Evolutionary conservation across 2,888 invertebrate species (phyloP).

Genomic region (Microctonus aethiopoides): DNA sequence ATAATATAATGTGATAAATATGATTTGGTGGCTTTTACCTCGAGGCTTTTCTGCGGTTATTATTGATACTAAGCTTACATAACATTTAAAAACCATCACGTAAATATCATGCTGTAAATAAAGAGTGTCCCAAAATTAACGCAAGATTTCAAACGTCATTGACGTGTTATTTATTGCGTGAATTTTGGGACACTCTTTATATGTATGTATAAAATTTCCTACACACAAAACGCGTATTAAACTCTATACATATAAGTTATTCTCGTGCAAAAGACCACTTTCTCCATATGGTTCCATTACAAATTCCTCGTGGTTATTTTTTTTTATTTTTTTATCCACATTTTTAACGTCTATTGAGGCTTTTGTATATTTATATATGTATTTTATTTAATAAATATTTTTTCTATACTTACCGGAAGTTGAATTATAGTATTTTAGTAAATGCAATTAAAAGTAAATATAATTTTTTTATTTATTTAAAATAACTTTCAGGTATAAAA

Average conservation of each 20-base stretch:
- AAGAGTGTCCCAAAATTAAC: too few relatives aligned
- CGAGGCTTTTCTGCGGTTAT: constrained; percentile 52
- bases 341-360: neutral
- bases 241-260: constrained; percentile 25
- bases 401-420: neutral
- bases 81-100: constrained; percentile 46
- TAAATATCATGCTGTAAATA: too few relatives aligned
- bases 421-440: neutral
- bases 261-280: constrained; percentile 49
- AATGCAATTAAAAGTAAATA: neutral
- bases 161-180: too few relatives aligned
- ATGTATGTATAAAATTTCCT: neutral
- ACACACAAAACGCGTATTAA: constrained; percentile 35
- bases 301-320: constrained; percentile 43
- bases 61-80: constrained; percentile 51
- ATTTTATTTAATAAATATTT: neutral
- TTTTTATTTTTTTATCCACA: neutral
- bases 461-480: neutral
- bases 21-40: constrained; percentile 44
- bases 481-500: neutral
- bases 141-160: too few relatives aligned
- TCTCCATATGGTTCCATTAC: constrained; percentile 57
- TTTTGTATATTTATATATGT: neutral
- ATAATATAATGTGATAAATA: constrained; percentile 28
- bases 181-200: constrained; percentile 13